These are phyloP conservation scores for Acleris laterana DNA, from an alignment of 2,888 invertebrate species.

Conservation along the genomic window DNA sequence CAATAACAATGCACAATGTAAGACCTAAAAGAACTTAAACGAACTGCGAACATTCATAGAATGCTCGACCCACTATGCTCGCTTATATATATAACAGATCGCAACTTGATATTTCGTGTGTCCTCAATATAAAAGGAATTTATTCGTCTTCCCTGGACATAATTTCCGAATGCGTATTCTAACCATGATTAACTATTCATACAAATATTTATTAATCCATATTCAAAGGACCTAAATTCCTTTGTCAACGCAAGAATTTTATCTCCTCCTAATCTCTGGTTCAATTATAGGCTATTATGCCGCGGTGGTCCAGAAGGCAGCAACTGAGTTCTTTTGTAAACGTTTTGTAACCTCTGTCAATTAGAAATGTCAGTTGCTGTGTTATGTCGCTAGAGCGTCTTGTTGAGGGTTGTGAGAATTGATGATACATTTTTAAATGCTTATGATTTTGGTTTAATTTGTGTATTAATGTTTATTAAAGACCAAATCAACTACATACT, in stretches of 20 bases:
- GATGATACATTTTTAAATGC: not conserved
- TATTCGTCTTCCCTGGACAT: no score
- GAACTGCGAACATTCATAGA: no score
- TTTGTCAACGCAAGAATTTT: constrained; percentile 34
- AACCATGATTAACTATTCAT: not conserved
- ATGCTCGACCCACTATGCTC: no score
- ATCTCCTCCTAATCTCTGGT: constrained; percentile 25
- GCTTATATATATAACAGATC: no score
- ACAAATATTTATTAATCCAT: not conserved
- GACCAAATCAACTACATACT: no score
- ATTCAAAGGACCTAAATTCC: constrained; percentile 16
- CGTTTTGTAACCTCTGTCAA: constrained; percentile 23
- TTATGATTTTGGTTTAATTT: no score
- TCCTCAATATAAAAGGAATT: no score
- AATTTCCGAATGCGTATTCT: not conserved
- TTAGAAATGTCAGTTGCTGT: constrained; percentile 13
- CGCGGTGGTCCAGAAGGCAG: constrained; percentile 22
- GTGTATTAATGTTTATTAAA: no score
- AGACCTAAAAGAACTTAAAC: no score
- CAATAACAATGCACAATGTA: no score
- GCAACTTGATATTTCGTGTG: no score
- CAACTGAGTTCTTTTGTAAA: constrained; percentile 18
- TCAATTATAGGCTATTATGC: constrained; percentile 32
- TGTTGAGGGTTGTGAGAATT: not conserved
- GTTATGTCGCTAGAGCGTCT: not conserved